Conservation (phyloP, 1,140 invertebrate species). For the Hylaeus anthracinus region DNA sequence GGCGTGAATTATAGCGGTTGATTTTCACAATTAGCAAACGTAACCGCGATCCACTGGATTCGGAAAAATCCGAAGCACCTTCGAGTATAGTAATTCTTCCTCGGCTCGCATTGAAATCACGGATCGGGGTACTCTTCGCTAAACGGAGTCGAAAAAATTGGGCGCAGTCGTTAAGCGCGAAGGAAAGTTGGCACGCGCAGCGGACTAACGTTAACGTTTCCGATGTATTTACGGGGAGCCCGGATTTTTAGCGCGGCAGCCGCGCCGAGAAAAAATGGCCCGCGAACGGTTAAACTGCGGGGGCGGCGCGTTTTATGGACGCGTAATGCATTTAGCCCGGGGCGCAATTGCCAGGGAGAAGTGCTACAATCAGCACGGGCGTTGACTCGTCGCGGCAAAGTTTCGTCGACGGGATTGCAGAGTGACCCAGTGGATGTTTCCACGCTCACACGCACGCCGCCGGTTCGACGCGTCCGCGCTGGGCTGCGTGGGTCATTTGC, state of each 20-base stretch:
- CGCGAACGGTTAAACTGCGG: conserved; percentile 7
- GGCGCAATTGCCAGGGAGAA: conserved; percentile 33
- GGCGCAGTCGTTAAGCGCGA: background rate
- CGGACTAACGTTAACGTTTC: background rate
- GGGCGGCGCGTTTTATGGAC: conserved; percentile 14
- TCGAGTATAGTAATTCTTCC: too few species aligned
- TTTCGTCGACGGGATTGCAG: conserved; percentile 2
- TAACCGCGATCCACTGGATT: too few species aligned
- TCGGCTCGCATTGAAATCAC: too few species aligned
- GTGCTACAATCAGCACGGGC: conserved; percentile 28
- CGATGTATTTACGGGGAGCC: background rate
- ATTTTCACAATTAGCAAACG: too few species aligned
- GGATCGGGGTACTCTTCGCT: too few species aligned
- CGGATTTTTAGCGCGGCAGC: background rate
- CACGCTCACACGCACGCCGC: background rate
- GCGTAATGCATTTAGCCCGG: conserved; percentile 17
- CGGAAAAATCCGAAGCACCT: too few species aligned
- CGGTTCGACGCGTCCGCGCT: background rate
- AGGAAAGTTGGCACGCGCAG: background rate
- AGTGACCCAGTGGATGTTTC: background rate
- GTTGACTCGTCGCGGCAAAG: conserved; percentile 23
- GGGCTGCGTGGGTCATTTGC: background rate
- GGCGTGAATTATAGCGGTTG: too few species aligned
- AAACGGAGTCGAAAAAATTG: background rate
- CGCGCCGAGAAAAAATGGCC: conserved; percentile 3